Conservation (phyloP, 2,113 vertebrate species). For the Tricholaema leucomelas region DNA sequence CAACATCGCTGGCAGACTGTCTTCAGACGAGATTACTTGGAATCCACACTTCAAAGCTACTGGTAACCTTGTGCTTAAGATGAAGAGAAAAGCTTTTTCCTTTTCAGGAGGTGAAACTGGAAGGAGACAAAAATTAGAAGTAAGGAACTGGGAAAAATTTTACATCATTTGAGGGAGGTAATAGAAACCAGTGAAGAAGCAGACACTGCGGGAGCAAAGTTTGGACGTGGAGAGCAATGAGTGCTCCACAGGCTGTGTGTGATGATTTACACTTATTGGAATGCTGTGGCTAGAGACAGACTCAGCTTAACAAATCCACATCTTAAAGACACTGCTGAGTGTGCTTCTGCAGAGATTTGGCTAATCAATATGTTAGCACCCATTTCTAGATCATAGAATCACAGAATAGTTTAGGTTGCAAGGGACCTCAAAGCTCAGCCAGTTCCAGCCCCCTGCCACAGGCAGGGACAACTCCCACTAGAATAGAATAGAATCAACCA, state of each 20-base stretch:
- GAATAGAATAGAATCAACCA: too few species aligned
- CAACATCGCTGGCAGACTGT: not conserved
- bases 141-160: not conserved
- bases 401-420: too few species aligned
- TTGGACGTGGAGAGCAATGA: not conserved
- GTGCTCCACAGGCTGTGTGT: not conserved
- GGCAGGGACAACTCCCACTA: too few species aligned
- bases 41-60: slow-evolving; percentile 25
- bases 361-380: not conserved
- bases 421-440: too few species aligned
- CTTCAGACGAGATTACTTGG: slow-evolving; percentile 6
- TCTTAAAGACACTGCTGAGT: not conserved
- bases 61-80: not conserved
- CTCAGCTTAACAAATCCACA: not conserved
- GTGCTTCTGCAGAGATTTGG: not conserved
- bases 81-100: not conserved
- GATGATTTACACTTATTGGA: not conserved
- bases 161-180: accelerated
- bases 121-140: slow-evolving; percentile 3
- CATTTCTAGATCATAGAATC: too few species aligned
- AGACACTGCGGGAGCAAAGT: not conserved
- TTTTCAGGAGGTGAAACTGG: not conserved
- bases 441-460: too few species aligned
- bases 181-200: not conserved
- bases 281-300: not conserved